phyloP scores from a whole-genome alignment of 2,113 vertebrate genomes.

The Dryoscopus gambensis region DNA sequence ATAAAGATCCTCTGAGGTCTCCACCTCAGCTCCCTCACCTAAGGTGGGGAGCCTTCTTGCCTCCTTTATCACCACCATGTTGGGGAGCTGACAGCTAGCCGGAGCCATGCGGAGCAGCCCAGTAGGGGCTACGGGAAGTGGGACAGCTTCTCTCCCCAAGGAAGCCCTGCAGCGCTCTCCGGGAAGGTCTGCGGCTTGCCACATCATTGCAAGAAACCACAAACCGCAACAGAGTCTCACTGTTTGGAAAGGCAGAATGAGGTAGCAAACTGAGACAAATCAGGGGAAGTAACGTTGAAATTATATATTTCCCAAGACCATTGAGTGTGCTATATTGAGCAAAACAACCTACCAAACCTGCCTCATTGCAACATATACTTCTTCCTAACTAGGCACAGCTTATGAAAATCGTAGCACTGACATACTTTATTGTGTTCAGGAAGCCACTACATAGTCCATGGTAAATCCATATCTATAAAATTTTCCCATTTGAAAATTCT shows the following conservation, averaged over 20 bases:
- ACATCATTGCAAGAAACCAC: too few species aligned
- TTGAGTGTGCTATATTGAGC: background rate
- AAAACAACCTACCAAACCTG: background rate
- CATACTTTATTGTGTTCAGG: background rate
- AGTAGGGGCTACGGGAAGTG: too few species aligned
- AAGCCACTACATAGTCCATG: background rate
- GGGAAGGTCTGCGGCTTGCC: too few species aligned
- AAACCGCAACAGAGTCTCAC: too few species aligned
- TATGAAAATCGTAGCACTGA: background rate
- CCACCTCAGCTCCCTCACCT: too few species aligned
- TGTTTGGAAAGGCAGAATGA: background rate
- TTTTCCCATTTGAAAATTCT: background rate
- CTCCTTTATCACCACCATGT: too few species aligned
- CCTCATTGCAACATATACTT: background rate
- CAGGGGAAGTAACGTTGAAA: background rate
- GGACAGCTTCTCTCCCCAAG: too few species aligned
- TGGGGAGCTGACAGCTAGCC: too few species aligned
- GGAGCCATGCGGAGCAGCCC: too few species aligned
- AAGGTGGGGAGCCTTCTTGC: too few species aligned
- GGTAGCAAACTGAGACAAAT: background rate
- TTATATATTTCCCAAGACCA: background rate
- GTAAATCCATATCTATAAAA: background rate
- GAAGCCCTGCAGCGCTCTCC: too few species aligned
- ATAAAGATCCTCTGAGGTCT: too few species aligned
- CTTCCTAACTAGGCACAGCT: background rate